A percentile compares a stretch with the other conserved stretches of the same genome.
These are phyloP conservation scores for Drosophila tanythrix DNA, from an alignment of 2,888 invertebrate species.

Conservation along the genomic window DNA sequence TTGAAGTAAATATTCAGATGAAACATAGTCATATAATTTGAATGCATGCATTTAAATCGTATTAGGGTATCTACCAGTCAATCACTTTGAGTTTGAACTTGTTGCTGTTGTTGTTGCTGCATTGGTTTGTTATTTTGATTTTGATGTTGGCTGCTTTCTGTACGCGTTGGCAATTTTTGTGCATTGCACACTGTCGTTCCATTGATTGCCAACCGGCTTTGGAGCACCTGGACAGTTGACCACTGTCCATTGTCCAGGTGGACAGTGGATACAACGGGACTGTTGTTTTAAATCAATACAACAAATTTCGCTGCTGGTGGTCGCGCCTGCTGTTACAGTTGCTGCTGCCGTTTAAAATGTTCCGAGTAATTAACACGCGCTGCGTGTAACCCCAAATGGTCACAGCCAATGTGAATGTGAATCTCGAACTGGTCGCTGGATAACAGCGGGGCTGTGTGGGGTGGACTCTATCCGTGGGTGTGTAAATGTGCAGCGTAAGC, in stretches of 20 bases:
- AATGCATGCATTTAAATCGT: neutral
- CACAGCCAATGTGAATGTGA: conserved; percentile 13
- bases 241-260: neutral
- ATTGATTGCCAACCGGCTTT: conserved; percentile 65
- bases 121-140: conserved; percentile 53
- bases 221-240: conserved; percentile 43
- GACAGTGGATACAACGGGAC: conserved; percentile 12
- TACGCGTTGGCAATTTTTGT: conserved; percentile 48
- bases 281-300: conserved; percentile 72
- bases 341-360: conserved; percentile 72
- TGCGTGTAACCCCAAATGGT: conserved; percentile 77
- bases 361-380: conserved; percentile 79
- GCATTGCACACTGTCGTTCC: conserved; percentile 22
- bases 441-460: neutral
- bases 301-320: conserved; percentile 70
- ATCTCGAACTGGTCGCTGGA: conserved; percentile 3
- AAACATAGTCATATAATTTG: neutral
- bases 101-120: conserved; percentile 28
- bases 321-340: conserved; percentile 22
- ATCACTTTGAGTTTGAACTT: neutral
- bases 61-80: conserved; percentile 24
- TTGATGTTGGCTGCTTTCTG: conserved; percentile 54
- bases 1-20: neutral
- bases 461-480: neutral
- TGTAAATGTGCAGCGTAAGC: conserved; percentile 75